Base-by-base conservation (phyloP, 1,140 invertebrate genomes). In the Galendromus occidentalis region DNA sequence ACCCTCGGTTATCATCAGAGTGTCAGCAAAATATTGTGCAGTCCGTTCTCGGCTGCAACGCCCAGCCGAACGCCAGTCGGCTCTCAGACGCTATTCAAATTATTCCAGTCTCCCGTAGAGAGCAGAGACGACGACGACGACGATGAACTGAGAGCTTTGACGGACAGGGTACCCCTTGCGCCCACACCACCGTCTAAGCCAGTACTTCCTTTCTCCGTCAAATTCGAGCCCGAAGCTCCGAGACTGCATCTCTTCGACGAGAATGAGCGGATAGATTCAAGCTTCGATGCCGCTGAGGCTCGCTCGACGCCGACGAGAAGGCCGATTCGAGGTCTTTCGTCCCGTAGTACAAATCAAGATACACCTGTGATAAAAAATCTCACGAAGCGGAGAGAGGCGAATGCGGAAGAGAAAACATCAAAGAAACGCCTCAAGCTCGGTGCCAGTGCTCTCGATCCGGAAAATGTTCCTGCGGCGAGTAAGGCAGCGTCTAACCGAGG, bases 31-130 rank as follows among this genome's bases (percentile, higher is more conserved):
- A 2, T 59, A 6, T 22, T 59, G 25, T 59, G 51, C 9, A 59
- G 51, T 59, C 51, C 51, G 22, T 59, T 59, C 22, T 59, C 51
- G 25, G 51, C 51, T 17, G 51, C 51, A 14, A 59, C 51, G 2
- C 51, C 51, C 1, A 59, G 51, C 51, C n/a, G 25, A 25, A 59
- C 51, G 14, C 51, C 51, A 2, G 51, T 59, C 1, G 51, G 51
- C 9, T 59, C 51, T 17, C 51, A 59, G 9, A 59, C 51, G 1
- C 51, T 59, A 25, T 59, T 59, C 51, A 59, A 25, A 33, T 33
- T 59, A 33, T 59, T 59, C 51, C 25, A 59, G 20, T 59, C 51
- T 17, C 51, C 51, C 2, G 45, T 22, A 4, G 45, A 47, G 18
- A 33, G 33, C 14, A 33, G 25, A 18, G 51, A 29, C 0, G 33